These are phyloP conservation scores for Syrista parreyssii DNA, from an alignment of 2,888 invertebrate genomes.

Conservation along the genomic window DNA sequence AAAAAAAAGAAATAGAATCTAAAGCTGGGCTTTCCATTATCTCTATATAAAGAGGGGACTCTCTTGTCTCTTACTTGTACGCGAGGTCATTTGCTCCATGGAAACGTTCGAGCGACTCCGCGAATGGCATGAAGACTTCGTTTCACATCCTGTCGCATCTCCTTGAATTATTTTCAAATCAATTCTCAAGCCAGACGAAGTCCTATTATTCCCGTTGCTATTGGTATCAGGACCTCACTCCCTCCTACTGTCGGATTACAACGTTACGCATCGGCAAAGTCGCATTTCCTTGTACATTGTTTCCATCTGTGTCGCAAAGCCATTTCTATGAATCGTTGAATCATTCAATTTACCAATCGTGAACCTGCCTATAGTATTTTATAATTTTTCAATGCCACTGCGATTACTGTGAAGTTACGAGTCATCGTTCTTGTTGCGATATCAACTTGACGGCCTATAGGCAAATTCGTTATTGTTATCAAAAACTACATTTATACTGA, in stretches of 20 bases:
- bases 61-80: background rate
- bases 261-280: background rate
- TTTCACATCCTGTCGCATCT: constrained; percentile 18
- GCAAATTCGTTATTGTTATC: background rate
- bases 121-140: background rate
- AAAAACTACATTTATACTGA: background rate
- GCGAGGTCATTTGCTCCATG: background rate
- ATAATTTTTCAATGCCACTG: background rate
- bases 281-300: background rate
- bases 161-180: constrained; percentile 44
- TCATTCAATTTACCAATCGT: background rate
- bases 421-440: background rate
- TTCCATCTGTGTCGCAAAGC: background rate
- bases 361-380: background rate
- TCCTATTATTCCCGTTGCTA: constrained; percentile 39
- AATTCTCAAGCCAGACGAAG: constrained; percentile 26
- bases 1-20: background rate
- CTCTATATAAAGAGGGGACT: background rate
- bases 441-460: background rate
- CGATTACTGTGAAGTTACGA: background rate
- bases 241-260: constrained; percentile 6
- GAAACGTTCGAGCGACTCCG: background rate
- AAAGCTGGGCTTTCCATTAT: background rate
- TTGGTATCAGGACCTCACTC: constrained; percentile 13
- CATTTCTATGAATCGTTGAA: background rate